These are phyloP conservation scores for Atta cephalotes DNA, from an alignment of 1,140 invertebrate species.

Conservation along the genomic window DNA sequence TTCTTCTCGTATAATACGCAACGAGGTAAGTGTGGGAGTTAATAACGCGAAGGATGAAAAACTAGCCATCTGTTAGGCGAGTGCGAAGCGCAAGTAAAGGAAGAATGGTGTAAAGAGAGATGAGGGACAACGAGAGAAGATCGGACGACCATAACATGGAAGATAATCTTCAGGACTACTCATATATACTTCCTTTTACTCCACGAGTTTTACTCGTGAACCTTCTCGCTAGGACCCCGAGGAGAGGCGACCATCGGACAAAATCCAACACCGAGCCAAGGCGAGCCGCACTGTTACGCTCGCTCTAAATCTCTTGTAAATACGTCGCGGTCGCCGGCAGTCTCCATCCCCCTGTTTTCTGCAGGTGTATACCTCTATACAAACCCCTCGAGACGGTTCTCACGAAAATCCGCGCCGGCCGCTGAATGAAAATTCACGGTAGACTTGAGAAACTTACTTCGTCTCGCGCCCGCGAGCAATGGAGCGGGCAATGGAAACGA, in stretches of 20 bases:
- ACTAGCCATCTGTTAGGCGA: constrained; percentile 51
- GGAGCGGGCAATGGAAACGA: constrained; percentile 43
- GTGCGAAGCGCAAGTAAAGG: constrained; percentile 27
- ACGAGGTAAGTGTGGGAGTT: constrained; percentile 62
- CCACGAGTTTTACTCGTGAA: constrained; percentile 29
- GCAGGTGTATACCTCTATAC: constrained; percentile 58
- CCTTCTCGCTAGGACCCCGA: background rate
- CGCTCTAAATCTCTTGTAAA: constrained; percentile 57
- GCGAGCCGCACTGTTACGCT: constrained; percentile 39
- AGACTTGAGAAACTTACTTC: constrained; percentile 45
- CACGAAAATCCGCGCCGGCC: constrained; percentile 66
- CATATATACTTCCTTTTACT: constrained; percentile 48
- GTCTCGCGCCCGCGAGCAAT: constrained; percentile 27
- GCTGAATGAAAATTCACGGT: constrained; percentile 62
- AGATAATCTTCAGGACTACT: constrained; percentile 66
- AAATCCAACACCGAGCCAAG: constrained; percentile 53
- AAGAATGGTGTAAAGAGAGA: constrained; percentile 14
- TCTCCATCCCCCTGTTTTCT: constrained; percentile 26
- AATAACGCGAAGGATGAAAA: constrained; percentile 64
- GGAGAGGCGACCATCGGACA: constrained; percentile 18
- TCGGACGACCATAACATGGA: constrained; percentile 16
- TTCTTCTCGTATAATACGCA: constrained; percentile 40
- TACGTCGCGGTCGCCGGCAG: constrained; percentile 26
- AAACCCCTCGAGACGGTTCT: constrained; percentile 53
- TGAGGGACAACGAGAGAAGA: constrained; percentile 25